phyloP scores from a whole-genome alignment of 2,888 invertebrate genomes.

The Stomorhina lunata region DNA sequence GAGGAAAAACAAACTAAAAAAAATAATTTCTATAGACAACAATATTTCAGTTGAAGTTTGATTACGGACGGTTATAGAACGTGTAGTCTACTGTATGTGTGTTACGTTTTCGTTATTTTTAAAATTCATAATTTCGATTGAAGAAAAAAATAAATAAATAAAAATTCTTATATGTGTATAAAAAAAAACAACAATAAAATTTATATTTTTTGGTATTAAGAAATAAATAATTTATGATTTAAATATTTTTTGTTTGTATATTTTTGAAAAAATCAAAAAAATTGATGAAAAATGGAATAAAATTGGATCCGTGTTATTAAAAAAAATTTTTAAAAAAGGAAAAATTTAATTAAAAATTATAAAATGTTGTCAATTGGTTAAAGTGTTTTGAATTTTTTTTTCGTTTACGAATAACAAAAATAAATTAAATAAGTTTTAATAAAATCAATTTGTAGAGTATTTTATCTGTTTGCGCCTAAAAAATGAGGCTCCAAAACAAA shows the following conservation, averaged over 20 bases:
- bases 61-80: conserved; percentile 63
- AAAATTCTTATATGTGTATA: neutral
- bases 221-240: conserved; percentile 9
- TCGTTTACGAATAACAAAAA: too few species aligned
- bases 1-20: conserved; percentile 23
- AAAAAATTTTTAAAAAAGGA: neutral
- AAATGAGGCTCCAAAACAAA: too few species aligned
- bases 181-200: conserved; percentile 9
- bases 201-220: too few species aligned
- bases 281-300: neutral
- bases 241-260: too few species aligned
- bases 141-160: neutral
- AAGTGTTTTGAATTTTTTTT: neutral
- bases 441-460: neutral
- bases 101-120: conserved; percentile 34
- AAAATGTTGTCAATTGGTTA: neutral
- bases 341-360: neutral
- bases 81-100: conserved; percentile 44
- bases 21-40: conserved; percentile 30
- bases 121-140: conserved; percentile 1
- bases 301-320: neutral
- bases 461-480: neutral
- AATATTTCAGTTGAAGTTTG: conserved; percentile 67
- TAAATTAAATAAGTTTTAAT: neutral
- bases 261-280: conserved; percentile 8